Conservation (phyloP, 2,113 vertebrate genomes). For the Enhydra lutris region DNA sequence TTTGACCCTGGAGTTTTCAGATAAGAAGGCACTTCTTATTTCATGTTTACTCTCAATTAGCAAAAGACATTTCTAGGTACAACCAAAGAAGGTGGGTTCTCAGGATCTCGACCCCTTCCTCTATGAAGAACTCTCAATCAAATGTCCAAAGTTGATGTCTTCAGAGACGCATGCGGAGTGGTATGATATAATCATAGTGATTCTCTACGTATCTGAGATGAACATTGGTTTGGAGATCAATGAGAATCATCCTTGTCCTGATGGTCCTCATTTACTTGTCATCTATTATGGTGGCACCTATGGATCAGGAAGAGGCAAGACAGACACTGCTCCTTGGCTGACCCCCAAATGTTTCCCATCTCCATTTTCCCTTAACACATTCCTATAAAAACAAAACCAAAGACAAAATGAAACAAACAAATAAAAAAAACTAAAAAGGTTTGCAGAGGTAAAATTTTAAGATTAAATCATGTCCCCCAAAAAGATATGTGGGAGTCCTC, state of each 20-base stretch:
- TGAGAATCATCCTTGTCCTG: not conserved
- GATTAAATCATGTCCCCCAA: not conserved
- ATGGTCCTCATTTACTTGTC: accelerated
- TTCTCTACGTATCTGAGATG: accelerated
- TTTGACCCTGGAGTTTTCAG: not conserved
- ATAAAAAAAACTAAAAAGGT: not conserved
- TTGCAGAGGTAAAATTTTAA: not conserved
- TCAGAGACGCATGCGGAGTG: accelerated
- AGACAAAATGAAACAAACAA: not conserved
- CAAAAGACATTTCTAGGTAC: not conserved
- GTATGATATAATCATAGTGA: accelerated
- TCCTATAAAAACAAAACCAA: not conserved
- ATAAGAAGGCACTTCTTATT: not conserved
- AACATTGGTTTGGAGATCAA: not conserved
- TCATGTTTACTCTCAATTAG: not conserved
- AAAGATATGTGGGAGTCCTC: not conserved
- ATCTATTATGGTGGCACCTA: accelerated
- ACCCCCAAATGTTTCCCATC: not conserved
- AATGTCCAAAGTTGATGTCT: accelerated
- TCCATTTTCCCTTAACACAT: too few species aligned
- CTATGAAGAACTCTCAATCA: not conserved
- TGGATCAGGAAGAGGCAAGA: not conserved
- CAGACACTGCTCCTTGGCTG: not conserved
- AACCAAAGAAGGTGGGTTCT: too few species aligned
- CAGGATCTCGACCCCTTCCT: too few species aligned